These are phyloP conservation scores for Ectemnius cavifrons DNA, from an alignment of 2,888 invertebrate species.

Conservation along the genomic window DNA sequence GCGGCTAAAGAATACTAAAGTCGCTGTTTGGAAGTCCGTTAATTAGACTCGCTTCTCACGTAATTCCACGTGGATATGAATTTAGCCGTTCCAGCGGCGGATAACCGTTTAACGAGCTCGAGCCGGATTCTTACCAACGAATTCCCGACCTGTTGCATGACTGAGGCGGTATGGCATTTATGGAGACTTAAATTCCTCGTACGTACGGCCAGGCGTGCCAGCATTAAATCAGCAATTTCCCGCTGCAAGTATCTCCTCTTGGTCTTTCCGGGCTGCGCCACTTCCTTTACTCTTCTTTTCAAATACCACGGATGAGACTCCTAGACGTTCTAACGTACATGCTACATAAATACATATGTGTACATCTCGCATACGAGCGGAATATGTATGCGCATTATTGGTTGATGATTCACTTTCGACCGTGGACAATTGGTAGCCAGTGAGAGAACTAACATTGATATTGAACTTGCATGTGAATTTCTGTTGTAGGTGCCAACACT, in stretches of 20 bases:
- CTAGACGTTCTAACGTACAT: too few relatives aligned
- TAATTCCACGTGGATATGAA: constrained; percentile 60
- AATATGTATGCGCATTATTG: too few relatives aligned
- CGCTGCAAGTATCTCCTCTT: constrained; percentile 18
- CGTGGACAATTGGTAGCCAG: too few relatives aligned
- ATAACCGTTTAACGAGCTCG: constrained; percentile 69
- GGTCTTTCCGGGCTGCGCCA: neutral
- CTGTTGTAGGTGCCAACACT: constrained; percentile 1
- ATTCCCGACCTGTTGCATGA: constrained; percentile 48
- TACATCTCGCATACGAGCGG: too few relatives aligned
- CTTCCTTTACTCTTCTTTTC: constrained; percentile 16
- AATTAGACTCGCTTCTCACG: constrained; percentile 2
- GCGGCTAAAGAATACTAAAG: neutral
- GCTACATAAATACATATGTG: too few relatives aligned
- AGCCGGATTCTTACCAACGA: constrained; percentile 53
- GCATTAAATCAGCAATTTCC: constrained; percentile 57
- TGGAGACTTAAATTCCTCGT: constrained; percentile 69
- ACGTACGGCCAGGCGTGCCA: constrained; percentile 46
- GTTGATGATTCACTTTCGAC: too few relatives aligned
- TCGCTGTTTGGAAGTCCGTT: neutral
- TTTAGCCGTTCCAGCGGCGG: constrained; percentile 57
- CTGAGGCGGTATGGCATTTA: constrained; percentile 68
- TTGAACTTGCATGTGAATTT: too few relatives aligned
- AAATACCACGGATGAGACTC: too few relatives aligned
- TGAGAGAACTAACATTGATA: too few relatives aligned